phyloP scores from a whole-genome alignment of 2,113 vertebrate genomes.

The Phoenicopterus ruber region DNA sequence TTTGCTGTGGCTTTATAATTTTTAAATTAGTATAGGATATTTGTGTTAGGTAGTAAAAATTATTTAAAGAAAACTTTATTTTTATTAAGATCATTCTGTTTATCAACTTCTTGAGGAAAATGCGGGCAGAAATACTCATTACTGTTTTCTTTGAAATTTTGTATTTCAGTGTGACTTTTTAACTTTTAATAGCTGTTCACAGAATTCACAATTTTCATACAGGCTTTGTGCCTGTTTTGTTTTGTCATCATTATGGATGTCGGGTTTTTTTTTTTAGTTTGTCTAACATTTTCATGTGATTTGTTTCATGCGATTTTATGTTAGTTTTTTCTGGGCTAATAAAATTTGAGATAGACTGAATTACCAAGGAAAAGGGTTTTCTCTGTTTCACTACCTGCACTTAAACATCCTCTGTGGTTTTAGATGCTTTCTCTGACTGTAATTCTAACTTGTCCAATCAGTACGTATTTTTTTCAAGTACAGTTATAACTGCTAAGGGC shows the following conservation, averaged over 20 bases:
- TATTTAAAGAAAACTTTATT: neutral
- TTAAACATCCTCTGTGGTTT: neutral
- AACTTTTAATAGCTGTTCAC: neutral
- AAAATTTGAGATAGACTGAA: neutral
- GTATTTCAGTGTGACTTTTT: neutral
- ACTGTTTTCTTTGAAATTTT: neutral
- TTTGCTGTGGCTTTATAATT: neutral
- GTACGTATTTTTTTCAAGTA: accelerated
- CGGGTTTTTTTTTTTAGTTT: neutral
- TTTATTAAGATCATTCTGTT: neutral
- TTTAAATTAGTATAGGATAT: neutral
- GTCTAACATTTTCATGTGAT: neutral
- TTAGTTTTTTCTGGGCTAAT: neutral
- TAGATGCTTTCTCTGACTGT: neutral
- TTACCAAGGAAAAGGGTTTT: neutral
- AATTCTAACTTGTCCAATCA: neutral
- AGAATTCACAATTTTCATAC: neutral
- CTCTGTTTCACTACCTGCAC: neutral
- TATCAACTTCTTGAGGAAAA: neutral
- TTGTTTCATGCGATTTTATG: neutral
- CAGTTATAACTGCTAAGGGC: neutral
- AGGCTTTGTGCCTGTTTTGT: neutral
- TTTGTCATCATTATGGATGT: neutral
- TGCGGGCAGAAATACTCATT: neutral
- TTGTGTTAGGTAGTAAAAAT: neutral